These are phyloP conservation scores for Caenorhabditis sp. DNA, from an alignment of 2,888 invertebrate species.

Conservation along the genomic window DNA sequence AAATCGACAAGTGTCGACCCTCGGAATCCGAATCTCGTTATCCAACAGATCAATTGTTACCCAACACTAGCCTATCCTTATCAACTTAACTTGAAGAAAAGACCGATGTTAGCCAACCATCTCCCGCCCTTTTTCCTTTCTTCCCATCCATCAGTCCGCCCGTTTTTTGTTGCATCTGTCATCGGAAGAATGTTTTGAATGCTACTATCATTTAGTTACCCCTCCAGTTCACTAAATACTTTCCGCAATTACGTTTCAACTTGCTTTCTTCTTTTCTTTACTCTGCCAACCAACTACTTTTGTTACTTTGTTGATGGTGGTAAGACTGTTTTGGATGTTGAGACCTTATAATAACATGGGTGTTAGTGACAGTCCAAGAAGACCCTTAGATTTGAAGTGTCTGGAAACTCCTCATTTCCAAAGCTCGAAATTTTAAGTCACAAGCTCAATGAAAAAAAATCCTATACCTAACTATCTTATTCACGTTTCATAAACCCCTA, in stretches of 20 bases:
- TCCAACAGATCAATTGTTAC: neutral
- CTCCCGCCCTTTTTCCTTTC: slow-evolving; percentile 7
- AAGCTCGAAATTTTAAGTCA: no score
- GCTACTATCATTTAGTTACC: slow-evolving; percentile 6
- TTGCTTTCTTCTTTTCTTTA: slow-evolving; percentile 25
- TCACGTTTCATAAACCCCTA: neutral
- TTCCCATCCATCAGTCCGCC: slow-evolving; percentile 2
- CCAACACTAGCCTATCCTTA: neutral
- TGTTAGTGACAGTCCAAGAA: no score
- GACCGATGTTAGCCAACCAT: neutral
- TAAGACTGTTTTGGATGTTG: neutral
- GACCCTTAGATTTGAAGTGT: no score
- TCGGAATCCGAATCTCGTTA: slow-evolving; percentile 1
- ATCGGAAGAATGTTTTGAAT: slow-evolving; percentile 32
- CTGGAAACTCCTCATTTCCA: no score
- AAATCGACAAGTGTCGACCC: neutral
- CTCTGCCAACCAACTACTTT: slow-evolving; percentile 3
- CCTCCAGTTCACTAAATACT: slow-evolving; percentile 11
- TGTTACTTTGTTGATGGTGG: slow-evolving; percentile 3
- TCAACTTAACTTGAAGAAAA: neutral
- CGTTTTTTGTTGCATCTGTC: slow-evolving; percentile 23
- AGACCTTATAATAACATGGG: no score
- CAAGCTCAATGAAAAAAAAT: no score
- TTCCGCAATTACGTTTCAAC: slow-evolving; percentile 34
- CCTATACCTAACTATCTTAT: no score